These are phyloP conservation scores for Psettodes erumei DNA, from an alignment of 2,113 vertebrate species.

Conservation along the genomic window DNA sequence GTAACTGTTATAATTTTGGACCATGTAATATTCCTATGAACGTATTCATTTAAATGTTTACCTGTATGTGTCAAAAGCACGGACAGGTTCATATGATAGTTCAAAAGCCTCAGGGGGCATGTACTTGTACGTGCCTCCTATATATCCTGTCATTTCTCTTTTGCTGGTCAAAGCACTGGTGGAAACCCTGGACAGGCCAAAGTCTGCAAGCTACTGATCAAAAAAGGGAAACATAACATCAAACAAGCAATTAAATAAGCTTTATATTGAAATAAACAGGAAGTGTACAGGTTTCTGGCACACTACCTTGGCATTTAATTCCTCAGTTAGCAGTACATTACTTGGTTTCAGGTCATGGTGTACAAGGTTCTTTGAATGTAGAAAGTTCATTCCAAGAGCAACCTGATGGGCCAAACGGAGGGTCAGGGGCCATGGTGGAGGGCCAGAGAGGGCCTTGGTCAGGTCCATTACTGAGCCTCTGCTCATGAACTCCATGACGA, in stretches of 20 bases:
- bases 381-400: constrained; percentile 85
- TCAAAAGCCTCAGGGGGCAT: constrained; percentile 85
- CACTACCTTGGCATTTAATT: constrained; percentile 75
- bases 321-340: constrained; percentile 76
- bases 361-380: constrained; percentile 73
- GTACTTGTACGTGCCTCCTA: constrained; percentile 80
- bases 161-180: constrained; percentile 39
- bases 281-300: not conserved
- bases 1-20: not conserved
- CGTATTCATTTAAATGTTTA: constrained; percentile 33
- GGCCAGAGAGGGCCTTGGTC: constrained; percentile 38
- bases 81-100: constrained; percentile 52
- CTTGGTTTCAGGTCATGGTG: constrained; percentile 82
- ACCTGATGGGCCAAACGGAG: constrained; percentile 81
- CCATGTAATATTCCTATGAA: not conserved
- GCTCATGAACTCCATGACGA: constrained; percentile 84
- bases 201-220: constrained; percentile 84
- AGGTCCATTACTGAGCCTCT: constrained; percentile 82
- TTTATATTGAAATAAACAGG: not conserved
- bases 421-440: constrained; percentile 77
- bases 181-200: constrained; percentile 83
- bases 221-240: not conserved
- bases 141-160: not conserved
- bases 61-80: constrained; percentile 85
- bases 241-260: not conserved